phyloP scores from a whole-genome alignment of 53 echinoderm and acorn worm genomes.

The Henricia sp. region DNA sequence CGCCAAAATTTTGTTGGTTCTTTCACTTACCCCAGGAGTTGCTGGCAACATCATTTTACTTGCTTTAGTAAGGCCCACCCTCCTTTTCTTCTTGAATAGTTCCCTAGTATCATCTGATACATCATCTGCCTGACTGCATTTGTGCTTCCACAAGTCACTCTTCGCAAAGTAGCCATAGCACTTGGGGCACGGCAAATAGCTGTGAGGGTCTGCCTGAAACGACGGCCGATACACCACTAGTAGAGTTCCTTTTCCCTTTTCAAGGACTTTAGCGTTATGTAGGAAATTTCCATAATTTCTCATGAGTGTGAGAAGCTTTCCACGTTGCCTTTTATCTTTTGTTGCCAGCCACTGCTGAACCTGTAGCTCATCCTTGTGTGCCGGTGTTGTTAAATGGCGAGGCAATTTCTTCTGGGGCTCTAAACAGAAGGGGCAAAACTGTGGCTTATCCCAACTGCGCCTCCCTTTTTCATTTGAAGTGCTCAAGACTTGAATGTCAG shows the following conservation, averaged over 20 bases:
- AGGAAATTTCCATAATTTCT: constrained; percentile 72
- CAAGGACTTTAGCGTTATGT: constrained; percentile 63
- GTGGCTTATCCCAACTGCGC: constrained; percentile 69
- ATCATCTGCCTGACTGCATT: constrained; percentile 41
- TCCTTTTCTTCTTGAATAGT: constrained; percentile 60
- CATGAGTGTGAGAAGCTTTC: constrained; percentile 34
- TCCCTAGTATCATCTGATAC: constrained; percentile 24
- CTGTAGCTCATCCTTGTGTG: constrained; percentile 40
- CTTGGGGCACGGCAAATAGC: constrained; percentile 66
- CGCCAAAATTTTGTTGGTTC: constrained; percentile 61
- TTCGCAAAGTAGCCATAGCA: constrained; percentile 73
- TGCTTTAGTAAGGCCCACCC: constrained; percentile 26
- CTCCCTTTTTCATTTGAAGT: constrained; percentile 30
- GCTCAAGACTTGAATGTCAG: constrained; percentile 27
- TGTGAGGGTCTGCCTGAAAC: constrained; percentile 33
- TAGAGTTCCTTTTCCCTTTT: constrained; percentile 66
- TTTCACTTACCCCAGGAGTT: constrained; percentile 43
- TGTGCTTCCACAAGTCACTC: constrained; percentile 77
- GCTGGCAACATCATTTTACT: constrained; percentile 63
- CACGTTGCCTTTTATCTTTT: constrained; percentile 43
- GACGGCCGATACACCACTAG: constrained; percentile 61
- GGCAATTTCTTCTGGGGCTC: constrained; percentile 69
- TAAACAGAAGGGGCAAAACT: constrained; percentile 69
- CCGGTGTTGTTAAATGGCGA: constrained; percentile 46
- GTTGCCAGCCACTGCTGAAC: constrained; percentile 39